Evolutionary conservation across 2,888 invertebrate species (phyloP), one percentile per base, ranked within the genome.

Genomic region (Willowsia nigromaculata): DNA sequence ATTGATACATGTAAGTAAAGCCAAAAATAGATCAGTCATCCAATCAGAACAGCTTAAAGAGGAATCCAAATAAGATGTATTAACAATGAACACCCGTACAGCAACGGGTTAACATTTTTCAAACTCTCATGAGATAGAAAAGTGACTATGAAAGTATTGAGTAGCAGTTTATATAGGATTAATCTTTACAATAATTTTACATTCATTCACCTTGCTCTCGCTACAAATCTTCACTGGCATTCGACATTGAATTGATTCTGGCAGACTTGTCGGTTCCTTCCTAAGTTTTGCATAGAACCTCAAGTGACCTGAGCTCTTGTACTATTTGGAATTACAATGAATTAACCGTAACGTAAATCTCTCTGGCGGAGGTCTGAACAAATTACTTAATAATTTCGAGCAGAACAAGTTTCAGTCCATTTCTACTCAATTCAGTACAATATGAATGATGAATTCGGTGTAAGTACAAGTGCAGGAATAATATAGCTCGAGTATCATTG

Each of bases 231-330:
- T 62, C 22, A 53, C 13, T 62, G 59, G 2, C 27, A 65, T n/a
- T 65, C 65, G 33, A 65, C 65, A 65, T 33, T 65, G 65, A 65
- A 65, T n/a, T 25, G 27, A 11, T 11, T 15, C n/a, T 15, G 65
- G 15, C 9, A 65, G 65, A 65, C 65, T 65, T 9, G 65, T 13
- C 25, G 65, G 65, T 33, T 33, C 65, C 65, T 65, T 65, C 65
- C 65, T 65, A 2, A 13, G 6, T 47, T 47, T 15, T 47, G 37
- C 37, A 37, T 37, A 6, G 53, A 6, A 15, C 9, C 50, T 13
- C 3, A 4, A 4, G 25, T 4, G 56, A 56, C 18, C 25, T 6
- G 4, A 6, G 4, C 37, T 9, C 4, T 37, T 9, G 37, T 37
- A 4, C 37, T 37, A 9, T 9, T 37, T n/a, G 33, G 15, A 33